phyloP scores from a whole-genome alignment of 1,140 invertebrate species.

The Hylaeus anthracinus region DNA sequence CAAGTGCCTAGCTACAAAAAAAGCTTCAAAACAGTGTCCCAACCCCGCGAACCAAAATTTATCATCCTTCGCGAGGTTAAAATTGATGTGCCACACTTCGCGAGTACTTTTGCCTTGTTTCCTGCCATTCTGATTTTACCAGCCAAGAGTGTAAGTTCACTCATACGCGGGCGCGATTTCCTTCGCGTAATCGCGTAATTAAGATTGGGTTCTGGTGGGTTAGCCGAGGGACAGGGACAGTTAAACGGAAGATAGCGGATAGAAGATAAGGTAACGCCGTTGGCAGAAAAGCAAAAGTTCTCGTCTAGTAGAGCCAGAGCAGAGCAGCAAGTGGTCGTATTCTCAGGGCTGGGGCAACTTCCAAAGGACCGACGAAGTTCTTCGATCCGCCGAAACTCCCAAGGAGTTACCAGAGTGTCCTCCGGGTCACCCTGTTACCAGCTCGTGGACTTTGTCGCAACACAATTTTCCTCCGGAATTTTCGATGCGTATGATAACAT shows the following conservation, averaged over 20 bases:
- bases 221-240: constrained; percentile 5
- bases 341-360: constrained; percentile 57
- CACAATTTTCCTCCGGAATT: constrained; percentile 52
- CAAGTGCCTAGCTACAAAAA: no score
- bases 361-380: constrained; percentile 56
- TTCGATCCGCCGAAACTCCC: constrained; percentile 58
- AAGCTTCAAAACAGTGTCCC: no score
- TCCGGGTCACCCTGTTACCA: constrained; percentile 56
- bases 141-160: no score
- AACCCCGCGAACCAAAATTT: no score
- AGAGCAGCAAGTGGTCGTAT: constrained; percentile 66
- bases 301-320: constrained; percentile 36
- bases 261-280: constrained; percentile 49
- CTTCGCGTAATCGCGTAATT: constrained; percentile 21
- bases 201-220: constrained; percentile 14
- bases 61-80: no score
- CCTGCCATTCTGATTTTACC: no score
- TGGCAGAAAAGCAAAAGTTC: constrained; percentile 59
- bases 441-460: constrained; percentile 52
- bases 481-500: constrained; percentile 37
- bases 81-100: no score
- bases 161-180: background rate
- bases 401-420: constrained; percentile 55
- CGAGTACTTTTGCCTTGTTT: no score
- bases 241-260: constrained; percentile 36